phyloP scores from a whole-genome alignment of 2,888 invertebrate species.

The Encarsia formosa region DNA sequence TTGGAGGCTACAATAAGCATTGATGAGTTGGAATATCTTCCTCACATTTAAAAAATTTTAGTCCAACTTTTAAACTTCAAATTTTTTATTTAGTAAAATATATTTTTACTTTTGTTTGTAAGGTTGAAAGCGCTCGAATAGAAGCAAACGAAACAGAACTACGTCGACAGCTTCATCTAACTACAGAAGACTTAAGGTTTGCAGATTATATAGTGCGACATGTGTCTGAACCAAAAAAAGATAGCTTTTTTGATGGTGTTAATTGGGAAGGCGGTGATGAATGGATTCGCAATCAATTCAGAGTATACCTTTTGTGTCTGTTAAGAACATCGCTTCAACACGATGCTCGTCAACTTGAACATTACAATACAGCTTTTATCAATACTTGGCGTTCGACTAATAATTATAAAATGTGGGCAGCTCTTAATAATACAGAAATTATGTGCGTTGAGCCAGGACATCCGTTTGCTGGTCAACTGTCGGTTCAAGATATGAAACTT shows the following conservation, averaged over 20 bases:
- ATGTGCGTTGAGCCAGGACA: constrained; percentile 66
- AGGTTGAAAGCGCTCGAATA: constrained; percentile 78
- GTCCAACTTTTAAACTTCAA: not conserved
- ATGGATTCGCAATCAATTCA: constrained; percentile 94
- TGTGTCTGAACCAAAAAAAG: constrained; percentile 61
- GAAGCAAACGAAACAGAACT: constrained; percentile 78
- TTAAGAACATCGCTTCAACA: constrained; percentile 74
- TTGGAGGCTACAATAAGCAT: too few relatives aligned
- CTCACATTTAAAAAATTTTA: too few relatives aligned
- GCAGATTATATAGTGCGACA: constrained; percentile 86
- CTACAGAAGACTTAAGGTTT: constrained; percentile 93
- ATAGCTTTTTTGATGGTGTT: constrained; percentile 68
- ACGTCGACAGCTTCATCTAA: constrained; percentile 77
- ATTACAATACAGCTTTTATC: constrained; percentile 83
- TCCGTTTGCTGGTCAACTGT: constrained; percentile 91
- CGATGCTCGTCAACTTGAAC: constrained; percentile 75
- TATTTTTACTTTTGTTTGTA: constrained; percentile 13
- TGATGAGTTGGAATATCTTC: too few relatives aligned
- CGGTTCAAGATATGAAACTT: constrained; percentile 90
- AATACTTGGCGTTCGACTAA: constrained; percentile 81
- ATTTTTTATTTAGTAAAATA: too few relatives aligned
- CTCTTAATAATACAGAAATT: constrained; percentile 50
- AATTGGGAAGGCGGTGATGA: constrained; percentile 92
- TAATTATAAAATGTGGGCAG: constrained; percentile 83
- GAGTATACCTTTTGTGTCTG: constrained; percentile 77